Percentiles rank a stretch among this genome's conserved stretches.
Evolutionary conservation across 2,888 invertebrate species (phyloP).

Genomic region (Meliscaeva auricollis): DNA sequence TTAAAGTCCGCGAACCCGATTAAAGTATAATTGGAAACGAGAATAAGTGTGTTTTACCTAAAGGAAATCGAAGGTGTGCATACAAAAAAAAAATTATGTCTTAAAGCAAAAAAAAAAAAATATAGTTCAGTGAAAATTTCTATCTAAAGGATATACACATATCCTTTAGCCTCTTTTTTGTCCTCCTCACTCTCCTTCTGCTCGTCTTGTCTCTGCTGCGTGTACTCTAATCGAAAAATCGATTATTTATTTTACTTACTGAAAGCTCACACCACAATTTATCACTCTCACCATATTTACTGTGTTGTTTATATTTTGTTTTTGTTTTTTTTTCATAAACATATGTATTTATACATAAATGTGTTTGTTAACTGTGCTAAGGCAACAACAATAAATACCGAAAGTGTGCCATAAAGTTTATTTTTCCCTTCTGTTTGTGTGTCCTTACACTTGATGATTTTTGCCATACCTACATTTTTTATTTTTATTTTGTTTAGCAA

Average conservation of each 20-base stretch:
- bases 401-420: conserved; percentile 52
- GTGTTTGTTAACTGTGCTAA: conserved; percentile 30
- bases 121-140: conserved; percentile 49
- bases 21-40: conserved; percentile 62
- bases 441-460: conserved; percentile 3
- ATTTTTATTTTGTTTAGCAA: conserved; percentile 36
- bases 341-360: not conserved
- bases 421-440: conserved; percentile 7
- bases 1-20: conserved; percentile 79
- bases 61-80: conserved; percentile 59
- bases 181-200: conserved; percentile 14
- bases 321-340: conserved; percentile 23
- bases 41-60: conserved; percentile 49
- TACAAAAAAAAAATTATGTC: not conserved
- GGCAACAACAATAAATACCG: conserved; percentile 32
- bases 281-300: conserved; percentile 56
- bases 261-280: conserved; percentile 66
- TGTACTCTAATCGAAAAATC: conserved; percentile 73
- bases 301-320: conserved; percentile 20
- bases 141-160: conserved; percentile 59
- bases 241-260: conserved; percentile 70
- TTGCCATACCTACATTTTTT: conserved; percentile 1
- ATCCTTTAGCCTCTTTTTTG: conserved; percentile 28
- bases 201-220: conserved; percentile 9
- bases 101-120: conserved; percentile 19